phyloP scores from a whole-genome alignment of 2,888 invertebrate species.

The Drosophila kuntzei region DNA sequence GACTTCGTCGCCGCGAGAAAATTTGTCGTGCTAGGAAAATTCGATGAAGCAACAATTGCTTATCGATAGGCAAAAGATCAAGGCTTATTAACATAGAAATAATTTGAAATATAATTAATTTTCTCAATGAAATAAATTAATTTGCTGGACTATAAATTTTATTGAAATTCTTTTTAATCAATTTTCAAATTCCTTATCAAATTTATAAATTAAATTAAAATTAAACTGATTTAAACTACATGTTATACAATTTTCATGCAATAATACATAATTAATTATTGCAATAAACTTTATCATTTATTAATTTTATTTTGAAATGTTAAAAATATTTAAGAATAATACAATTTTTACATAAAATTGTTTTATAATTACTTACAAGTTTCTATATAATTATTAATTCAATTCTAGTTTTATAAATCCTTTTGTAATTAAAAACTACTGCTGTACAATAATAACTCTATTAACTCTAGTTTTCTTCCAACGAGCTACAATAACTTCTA shows the following conservation, averaged over 20 bases:
- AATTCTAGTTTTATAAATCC: neutral
- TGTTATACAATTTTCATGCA: no score
- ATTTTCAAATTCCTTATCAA: no score
- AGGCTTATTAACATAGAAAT: conserved; percentile 1
- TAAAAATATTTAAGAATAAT: no score
- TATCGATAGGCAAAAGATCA: conserved; percentile 53
- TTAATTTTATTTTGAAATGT: no score
- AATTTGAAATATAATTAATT: neutral
- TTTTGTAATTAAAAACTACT: neutral
- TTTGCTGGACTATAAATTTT: no score
- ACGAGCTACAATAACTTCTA: neutral
- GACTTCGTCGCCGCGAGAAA: conserved; percentile 42
- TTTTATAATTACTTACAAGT: neutral
- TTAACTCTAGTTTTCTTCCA: neutral
- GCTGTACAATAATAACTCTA: neutral
- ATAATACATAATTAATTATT: no score
- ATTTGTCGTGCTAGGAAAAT: conserved; percentile 58
- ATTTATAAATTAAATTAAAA: no score
- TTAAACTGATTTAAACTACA: no score
- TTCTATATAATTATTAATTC: neutral
- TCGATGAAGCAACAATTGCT: conserved; percentile 25
- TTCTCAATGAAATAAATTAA: neutral
- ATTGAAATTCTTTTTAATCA: no score
- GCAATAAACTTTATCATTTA: no score
- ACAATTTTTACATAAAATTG: neutral